These are phyloP conservation scores for Scolopax mira DNA, from an alignment of 2,113 vertebrate genomes.

Conservation along the genomic window DNA sequence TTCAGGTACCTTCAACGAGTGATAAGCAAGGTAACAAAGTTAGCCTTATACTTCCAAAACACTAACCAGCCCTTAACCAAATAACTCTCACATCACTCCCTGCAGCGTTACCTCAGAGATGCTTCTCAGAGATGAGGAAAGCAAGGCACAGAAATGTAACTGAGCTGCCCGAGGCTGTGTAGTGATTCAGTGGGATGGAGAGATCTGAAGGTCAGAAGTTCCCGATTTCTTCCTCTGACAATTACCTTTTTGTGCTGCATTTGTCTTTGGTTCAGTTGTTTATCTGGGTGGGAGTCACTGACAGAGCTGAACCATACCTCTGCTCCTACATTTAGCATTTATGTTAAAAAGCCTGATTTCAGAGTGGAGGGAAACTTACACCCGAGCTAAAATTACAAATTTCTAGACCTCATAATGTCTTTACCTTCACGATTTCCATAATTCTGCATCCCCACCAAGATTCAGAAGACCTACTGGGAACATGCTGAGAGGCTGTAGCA, in stretches of 20 bases:
- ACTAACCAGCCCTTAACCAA: neutral
- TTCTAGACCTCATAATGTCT: neutral
- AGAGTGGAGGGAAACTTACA: neutral
- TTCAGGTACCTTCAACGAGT: neutral
- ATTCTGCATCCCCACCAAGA: neutral
- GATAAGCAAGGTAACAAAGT: neutral
- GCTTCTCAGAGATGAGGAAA: neutral
- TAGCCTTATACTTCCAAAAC: neutral
- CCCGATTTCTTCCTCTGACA: neutral
- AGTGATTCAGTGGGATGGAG: neutral
- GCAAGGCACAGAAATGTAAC: neutral
- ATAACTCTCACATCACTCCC: neutral
- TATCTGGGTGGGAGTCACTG: neutral
- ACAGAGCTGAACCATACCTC: neutral
- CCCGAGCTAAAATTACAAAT: neutral
- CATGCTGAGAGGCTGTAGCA: neutral
- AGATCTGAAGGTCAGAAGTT: neutral
- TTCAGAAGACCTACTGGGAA: neutral
- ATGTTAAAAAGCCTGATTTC: neutral
- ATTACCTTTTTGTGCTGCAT: neutral
- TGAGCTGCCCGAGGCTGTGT: accelerated
- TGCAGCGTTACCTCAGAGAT: neutral
- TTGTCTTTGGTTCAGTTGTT: neutral
- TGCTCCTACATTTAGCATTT: neutral
- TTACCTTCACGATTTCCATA: neutral